These are phyloP conservation scores for Diorhabda elongata DNA, from an alignment of 1,140 invertebrate species.

Conservation along the genomic window DNA sequence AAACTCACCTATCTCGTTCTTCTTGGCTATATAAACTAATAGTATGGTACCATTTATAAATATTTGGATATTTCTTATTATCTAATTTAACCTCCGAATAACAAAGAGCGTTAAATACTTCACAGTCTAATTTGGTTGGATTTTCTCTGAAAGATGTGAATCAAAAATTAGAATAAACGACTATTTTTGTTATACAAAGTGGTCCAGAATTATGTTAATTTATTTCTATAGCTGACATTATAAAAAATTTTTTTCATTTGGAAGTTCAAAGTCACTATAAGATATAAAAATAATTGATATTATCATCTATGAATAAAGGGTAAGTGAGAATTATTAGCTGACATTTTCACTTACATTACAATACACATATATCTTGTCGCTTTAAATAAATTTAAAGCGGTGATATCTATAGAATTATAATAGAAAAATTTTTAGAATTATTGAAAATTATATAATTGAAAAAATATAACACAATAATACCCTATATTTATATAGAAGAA, in stretches of 20 bases:
- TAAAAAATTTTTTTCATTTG: background rate
- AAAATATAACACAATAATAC: too few relatives aligned
- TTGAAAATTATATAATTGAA: too few relatives aligned
- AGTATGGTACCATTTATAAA: conserved; percentile 64
- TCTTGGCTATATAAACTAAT: conserved; percentile 52
- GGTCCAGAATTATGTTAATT: background rate
- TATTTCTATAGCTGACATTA: background rate
- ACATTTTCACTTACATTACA: too few relatives aligned
- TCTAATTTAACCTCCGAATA: conserved; percentile 49
- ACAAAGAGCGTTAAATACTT: conserved; percentile 63
- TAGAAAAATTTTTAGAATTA: too few relatives aligned
- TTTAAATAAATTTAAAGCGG: too few relatives aligned
- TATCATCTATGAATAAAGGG: too few relatives aligned
- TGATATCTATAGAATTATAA: too few relatives aligned
- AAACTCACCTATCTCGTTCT: conserved; percentile 54
- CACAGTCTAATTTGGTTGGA: conserved; percentile 65
- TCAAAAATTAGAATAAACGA: conserved; percentile 16
- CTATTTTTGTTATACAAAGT: conserved; percentile 8
- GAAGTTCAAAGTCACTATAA: too few relatives aligned
- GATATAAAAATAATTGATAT: too few relatives aligned
- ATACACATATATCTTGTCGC: too few relatives aligned
- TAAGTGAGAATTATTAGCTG: too few relatives aligned
- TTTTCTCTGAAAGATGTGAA: conserved; percentile 53
- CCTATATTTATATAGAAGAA: too few relatives aligned
- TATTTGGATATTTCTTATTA: conserved; percentile 57